Evolutionary conservation across 1,140 invertebrate genomes (phyloP).

Genomic region (Steinernema feltiae): DNA sequence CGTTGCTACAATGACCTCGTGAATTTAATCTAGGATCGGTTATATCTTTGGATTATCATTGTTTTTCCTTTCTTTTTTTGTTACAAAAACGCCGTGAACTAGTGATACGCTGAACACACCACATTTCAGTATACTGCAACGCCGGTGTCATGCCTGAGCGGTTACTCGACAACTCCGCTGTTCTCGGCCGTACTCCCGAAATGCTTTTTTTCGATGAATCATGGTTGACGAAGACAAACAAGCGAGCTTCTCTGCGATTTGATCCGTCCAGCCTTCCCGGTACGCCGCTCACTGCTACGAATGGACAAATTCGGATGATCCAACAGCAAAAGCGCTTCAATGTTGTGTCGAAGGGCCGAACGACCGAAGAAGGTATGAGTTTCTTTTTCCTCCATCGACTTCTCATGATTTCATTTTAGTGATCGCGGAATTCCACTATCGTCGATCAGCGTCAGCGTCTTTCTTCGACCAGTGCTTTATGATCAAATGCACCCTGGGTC

Average conservation of each 20-base stretch:
- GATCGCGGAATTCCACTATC: background rate
- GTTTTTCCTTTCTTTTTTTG: no score
- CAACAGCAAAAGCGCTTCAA: background rate
- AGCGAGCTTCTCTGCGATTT: background rate
- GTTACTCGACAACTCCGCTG: background rate
- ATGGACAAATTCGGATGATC: background rate
- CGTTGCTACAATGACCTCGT: no score
- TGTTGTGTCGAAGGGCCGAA: background rate
- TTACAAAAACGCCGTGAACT: no score
- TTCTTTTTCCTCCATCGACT: background rate
- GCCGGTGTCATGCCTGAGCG: background rate
- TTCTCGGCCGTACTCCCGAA: background rate
- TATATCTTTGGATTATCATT: no score
- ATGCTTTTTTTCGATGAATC: background rate
- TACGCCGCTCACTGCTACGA: background rate
- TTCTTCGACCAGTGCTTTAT: constrained; percentile 68
- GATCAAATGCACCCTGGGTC: constrained; percentile 65
- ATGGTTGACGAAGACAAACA: background rate
- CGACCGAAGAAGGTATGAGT: background rate
- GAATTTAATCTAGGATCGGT: no score
- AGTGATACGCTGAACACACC: no score
- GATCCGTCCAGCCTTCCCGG: background rate
- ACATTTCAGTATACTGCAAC: background rate
- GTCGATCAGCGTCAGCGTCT: background rate
- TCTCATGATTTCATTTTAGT: background rate